Evolutionary conservation across 2,113 vertebrate species (phyloP).

Genomic region (Saiga tatarica): DNA sequence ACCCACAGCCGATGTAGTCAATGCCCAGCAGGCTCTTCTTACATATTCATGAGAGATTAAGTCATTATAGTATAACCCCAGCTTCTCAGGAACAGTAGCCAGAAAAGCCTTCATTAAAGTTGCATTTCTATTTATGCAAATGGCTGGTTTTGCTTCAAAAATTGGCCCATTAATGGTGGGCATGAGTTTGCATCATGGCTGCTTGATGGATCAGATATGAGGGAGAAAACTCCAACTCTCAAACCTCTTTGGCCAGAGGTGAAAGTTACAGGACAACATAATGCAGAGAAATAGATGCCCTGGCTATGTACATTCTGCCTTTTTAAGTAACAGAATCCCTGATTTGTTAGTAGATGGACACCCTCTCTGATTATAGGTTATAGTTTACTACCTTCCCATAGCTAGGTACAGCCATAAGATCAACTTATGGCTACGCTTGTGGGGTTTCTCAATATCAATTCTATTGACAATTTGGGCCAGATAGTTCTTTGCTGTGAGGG

Average conservation of each 20-base stretch:
- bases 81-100: neutral
- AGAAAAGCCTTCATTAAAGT: conserved; percentile 36
- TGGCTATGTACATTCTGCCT: neutral
- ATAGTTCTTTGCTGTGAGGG: neutral
- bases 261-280: neutral
- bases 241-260: neutral
- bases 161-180: neutral
- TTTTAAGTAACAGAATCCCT: neutral
- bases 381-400: neutral
- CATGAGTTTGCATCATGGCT: neutral
- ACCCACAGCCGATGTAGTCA: neutral
- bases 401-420: neutral
- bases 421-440: neutral
- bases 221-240: neutral
- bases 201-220: neutral
- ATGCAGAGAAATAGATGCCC: neutral
- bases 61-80: conserved; percentile 30
- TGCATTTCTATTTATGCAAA: conserved; percentile 11
- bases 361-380: neutral
- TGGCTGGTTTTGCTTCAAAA: conserved; percentile 25
- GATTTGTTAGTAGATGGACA: neutral
- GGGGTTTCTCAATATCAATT: neutral
- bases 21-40: neutral
- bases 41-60: conserved; percentile 44
- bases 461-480: neutral